Conservation (phyloP, 2,797 vertebrate species). For the Lacerta agilis region DNA sequence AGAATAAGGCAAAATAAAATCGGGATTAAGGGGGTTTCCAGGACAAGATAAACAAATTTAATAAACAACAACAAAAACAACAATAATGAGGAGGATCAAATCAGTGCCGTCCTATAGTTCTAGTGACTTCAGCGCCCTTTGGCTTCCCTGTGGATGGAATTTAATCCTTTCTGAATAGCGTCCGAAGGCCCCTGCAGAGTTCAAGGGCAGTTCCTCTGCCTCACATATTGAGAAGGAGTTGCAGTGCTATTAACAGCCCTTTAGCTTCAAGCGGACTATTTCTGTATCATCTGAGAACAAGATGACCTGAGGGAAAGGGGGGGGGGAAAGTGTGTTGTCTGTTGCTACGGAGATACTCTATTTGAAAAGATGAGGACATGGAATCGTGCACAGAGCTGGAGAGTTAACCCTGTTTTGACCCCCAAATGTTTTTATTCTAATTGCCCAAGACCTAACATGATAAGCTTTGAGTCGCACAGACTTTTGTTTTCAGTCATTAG, state of each 20-base stretch:
- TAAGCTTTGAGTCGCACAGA: conserved; percentile 8
- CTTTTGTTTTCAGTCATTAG: background rate
- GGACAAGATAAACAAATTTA: too few species aligned
- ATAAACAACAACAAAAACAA: too few species aligned
- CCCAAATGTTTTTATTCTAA: conserved; percentile 28
- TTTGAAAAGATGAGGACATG: background rate
- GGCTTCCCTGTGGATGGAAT: background rate
- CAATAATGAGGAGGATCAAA: background rate
- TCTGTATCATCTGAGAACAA: conserved; percentile 22
- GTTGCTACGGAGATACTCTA: conserved; percentile 26
- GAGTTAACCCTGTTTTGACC: background rate
- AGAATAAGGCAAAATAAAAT: too few species aligned
- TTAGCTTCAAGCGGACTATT: conserved; percentile 8
- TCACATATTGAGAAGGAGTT: conserved; percentile 15
- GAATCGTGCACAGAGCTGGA: background rate
- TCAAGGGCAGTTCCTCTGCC: conserved; percentile 30
- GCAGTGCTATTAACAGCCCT: conserved; percentile 3
- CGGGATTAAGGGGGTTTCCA: background rate
- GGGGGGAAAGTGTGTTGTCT: background rate
- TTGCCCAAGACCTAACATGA: background rate
- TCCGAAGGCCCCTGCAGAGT: background rate
- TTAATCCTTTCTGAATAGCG: conserved; percentile 3
- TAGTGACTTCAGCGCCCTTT: background rate
- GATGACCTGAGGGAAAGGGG: conserved; percentile 32
- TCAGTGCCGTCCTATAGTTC: background rate